Percentiles rank a stretch among this genome's conserved stretches.
Evolutionary conservation across 1,140 invertebrate genomes (phyloP).

Genomic region (Stegodyphus mimosarum): DNA sequence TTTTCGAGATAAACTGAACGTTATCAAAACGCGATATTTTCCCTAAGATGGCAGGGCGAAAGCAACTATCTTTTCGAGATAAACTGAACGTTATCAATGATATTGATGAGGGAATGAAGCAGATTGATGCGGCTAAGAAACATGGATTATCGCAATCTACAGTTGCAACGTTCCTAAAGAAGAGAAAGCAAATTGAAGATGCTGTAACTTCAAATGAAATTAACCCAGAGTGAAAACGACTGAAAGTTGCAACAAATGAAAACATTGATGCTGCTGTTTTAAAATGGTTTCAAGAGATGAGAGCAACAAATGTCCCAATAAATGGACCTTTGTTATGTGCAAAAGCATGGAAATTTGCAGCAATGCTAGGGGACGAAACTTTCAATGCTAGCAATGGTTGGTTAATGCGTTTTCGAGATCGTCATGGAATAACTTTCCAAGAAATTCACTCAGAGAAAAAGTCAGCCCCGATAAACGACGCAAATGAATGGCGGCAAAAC

Average conservation of each 20-base stretch:
- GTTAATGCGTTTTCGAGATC: slow-evolving; percentile 21
- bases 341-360: slow-evolving; percentile 21
- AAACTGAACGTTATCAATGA: neutral
- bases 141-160: neutral
- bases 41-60: no score
- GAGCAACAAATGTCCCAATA: slow-evolving; percentile 27
- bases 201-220: no score
- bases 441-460: no score
- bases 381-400: slow-evolving; percentile 25
- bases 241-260: slow-evolving; percentile 12
- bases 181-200: no score
- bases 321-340: slow-evolving; percentile 13
- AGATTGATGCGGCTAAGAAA: neutral
- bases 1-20: no score
- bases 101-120: neutral
- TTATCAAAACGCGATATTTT: no score
- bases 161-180: neutral
- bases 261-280: slow-evolving; percentile 27
- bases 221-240: slow-evolving; percentile 1
- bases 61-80: no score
- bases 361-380: slow-evolving; percentile 22
- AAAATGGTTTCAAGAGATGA: slow-evolving; percentile 28
- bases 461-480: neutral
- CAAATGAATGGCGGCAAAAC: neutral
- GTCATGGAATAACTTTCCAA: slow-evolving; percentile 12